Base-by-base conservation (phyloP, 2,888 invertebrate genomes). In the Oscheius onirici region DNA sequence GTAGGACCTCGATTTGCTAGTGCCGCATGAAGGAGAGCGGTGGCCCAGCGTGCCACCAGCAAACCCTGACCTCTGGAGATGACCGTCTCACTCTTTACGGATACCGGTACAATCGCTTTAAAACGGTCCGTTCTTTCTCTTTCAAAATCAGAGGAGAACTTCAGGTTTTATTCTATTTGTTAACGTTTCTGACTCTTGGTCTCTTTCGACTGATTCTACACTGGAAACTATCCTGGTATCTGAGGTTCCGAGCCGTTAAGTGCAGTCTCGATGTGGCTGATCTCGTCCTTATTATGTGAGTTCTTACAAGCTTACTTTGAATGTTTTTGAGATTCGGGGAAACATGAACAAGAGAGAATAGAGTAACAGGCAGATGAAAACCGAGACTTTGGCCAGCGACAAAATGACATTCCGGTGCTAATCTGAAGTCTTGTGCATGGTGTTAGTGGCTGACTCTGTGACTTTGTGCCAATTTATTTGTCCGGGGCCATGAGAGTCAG, bases 201-300 rank as follows among this genome's bases (percentile, higher is more conserved):
- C 20, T 83, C 20, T 75, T 85, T 44, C 80, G 83, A 8, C 76
- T 87, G 20, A n/a, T 88, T 15, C 74, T 87, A n/a, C 79, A 87
- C 66, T 88, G 87, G 87, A 72, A 71, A 24, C 77, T 80, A 6
- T 70, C 73, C 57, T 74, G 71, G 61, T 69, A 78, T 26, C 78
- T 84, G 13, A 41, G 66, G 52, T 76, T 75, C 55, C 76, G 82
- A n/a, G 69, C 80, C n/a, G 69, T 69, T 54, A 70, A 71, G 22
- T 83, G 79, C 51, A 69, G 76, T 1, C 75, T 86, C 44, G 77
- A 78, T 8, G 57, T 71, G 5, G 84, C 86, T 20, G 81, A 85
- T 51, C 72, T 83, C 46, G 76, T 87, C 11, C 74, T 84, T 8
- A 78, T 86, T 44, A 71, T 77, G 86, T 86, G 51, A 60, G 80